Conservation (phyloP, 2,113 vertebrate genomes). For the Pygoscelis adeliae region DNA sequence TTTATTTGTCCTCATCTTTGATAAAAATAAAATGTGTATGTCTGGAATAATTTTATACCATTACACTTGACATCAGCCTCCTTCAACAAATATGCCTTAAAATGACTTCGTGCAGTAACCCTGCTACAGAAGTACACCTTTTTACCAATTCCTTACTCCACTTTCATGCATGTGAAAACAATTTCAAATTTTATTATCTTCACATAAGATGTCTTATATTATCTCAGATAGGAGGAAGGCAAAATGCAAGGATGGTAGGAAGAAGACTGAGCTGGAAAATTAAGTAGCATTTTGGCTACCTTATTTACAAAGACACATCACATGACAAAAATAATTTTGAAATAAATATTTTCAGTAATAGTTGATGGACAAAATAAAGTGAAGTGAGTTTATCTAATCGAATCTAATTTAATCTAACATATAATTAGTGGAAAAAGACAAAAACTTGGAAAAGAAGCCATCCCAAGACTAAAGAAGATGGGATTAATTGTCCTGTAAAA, state of each 20-base stretch:
- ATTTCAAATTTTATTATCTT: background rate
- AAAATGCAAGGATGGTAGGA: background rate
- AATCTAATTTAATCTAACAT: background rate
- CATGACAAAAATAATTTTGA: background rate
- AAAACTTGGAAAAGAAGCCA: background rate
- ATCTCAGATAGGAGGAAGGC: background rate
- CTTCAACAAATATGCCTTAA: background rate
- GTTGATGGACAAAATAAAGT: background rate
- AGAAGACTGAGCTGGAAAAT: background rate
- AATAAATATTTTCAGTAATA: background rate
- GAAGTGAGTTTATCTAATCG: background rate
- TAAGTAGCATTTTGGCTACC: background rate
- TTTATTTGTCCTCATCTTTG: background rate
- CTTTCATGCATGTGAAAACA: background rate
- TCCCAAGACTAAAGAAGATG: background rate
- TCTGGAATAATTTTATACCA: background rate
- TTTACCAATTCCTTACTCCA: background rate
- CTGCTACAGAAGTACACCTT: background rate
- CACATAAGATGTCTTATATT: background rate
- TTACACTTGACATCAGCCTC: background rate
- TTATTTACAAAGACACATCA: background rate
- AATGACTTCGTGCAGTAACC: background rate
- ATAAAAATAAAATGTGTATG: background rate
- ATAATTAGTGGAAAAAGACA: background rate
- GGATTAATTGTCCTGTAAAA: background rate